Percentiles rank a stretch among this genome's conserved stretches.
phyloP scores from a whole-genome alignment of 2,797 vertebrate species.

The Leptatherina wallacei region DNA sequence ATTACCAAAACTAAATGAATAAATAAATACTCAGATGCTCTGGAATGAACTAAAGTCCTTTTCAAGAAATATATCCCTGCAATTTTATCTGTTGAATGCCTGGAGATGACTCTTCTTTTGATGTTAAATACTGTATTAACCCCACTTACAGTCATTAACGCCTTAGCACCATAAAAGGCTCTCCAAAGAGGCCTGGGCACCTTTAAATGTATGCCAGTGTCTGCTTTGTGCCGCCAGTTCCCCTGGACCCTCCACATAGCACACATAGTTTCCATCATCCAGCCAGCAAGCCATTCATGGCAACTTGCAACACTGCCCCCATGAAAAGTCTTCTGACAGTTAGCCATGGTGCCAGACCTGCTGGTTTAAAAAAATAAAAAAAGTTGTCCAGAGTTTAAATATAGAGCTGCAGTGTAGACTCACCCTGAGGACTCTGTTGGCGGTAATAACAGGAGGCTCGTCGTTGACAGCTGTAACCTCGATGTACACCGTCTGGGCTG shows the following conservation, averaged over 20 bases:
- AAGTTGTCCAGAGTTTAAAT: conserved; percentile 62
- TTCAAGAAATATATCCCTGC: conserved; percentile 10
- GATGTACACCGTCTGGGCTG: conserved; percentile 84
- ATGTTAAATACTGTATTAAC: conserved; percentile 31
- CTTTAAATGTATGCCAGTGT: conserved; percentile 38
- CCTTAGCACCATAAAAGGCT: conserved; percentile 23
- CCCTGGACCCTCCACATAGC: conserved; percentile 61
- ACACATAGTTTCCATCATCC: conserved; percentile 63
- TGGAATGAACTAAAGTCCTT: conserved; percentile 29
- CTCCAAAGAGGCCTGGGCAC: conserved; percentile 2
- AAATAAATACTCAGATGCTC: conserved; percentile 31
- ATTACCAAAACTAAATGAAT: conserved; percentile 32
- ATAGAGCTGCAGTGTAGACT: conserved; percentile 72
- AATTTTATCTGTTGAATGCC: conserved; percentile 7
- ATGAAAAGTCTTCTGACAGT: conserved; percentile 57
- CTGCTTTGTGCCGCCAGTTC: conserved; percentile 32
- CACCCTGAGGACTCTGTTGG: conserved; percentile 91
- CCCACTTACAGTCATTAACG: conserved; percentile 2
- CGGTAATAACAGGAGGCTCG: conserved; percentile 86
- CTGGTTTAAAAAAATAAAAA: conserved; percentile 56
- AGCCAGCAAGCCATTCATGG: conserved; percentile 47
- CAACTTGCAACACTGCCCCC: conserved; percentile 57
- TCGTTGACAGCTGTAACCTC: conserved; percentile 89
- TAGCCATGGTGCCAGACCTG: conserved; percentile 59
- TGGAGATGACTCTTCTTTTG: conserved; percentile 25